Evolutionary conservation across 1,140 invertebrate species (phyloP).

Genomic region (Hermetia illucens): DNA sequence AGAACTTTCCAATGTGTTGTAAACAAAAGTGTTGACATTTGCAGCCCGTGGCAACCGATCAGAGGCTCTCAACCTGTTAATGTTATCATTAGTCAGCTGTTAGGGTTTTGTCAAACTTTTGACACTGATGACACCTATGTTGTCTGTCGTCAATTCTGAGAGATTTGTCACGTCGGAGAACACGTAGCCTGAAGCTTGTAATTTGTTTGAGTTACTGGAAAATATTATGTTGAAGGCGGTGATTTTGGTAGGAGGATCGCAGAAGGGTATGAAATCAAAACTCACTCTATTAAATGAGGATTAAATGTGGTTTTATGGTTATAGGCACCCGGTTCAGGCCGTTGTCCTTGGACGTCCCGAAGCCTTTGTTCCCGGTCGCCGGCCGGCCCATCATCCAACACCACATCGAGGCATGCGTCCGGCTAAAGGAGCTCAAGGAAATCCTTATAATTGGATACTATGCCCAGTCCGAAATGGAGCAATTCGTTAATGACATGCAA

Average conservation of each 20-base stretch:
- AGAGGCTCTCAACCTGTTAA: not conserved
- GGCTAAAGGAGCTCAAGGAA: slow-evolving; percentile 68
- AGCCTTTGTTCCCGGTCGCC: slow-evolving; percentile 93
- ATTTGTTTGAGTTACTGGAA: not conserved
- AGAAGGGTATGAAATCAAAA: slow-evolving; percentile 55
- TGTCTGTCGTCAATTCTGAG: not conserved
- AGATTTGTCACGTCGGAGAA: not conserved
- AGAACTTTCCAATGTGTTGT: too few relatives aligned
- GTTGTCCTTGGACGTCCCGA: slow-evolving; percentile 88
- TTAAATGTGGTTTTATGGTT: slow-evolving; percentile 8
- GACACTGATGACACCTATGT: not conserved
- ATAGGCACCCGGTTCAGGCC: slow-evolving; percentile 92
- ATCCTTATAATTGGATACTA: slow-evolving; percentile 93
- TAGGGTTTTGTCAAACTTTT: not conserved
- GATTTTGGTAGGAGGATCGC: slow-evolving; percentile 59
- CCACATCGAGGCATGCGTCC: slow-evolving; percentile 87
- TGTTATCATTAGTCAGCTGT: not conserved
- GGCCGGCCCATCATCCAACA: slow-evolving; percentile 91
- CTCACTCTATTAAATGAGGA: slow-evolving; percentile 10
- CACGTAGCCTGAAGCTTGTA: not conserved
- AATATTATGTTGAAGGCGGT: slow-evolving; percentile 52
- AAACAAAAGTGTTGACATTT: too few relatives aligned
- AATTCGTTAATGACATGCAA: slow-evolving; percentile 75
- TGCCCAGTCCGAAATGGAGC: slow-evolving; percentile 60
- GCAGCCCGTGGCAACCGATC: too few relatives aligned